Conservation (phyloP, 2,888 invertebrate species). For the Podabrus alpinus region DNA sequence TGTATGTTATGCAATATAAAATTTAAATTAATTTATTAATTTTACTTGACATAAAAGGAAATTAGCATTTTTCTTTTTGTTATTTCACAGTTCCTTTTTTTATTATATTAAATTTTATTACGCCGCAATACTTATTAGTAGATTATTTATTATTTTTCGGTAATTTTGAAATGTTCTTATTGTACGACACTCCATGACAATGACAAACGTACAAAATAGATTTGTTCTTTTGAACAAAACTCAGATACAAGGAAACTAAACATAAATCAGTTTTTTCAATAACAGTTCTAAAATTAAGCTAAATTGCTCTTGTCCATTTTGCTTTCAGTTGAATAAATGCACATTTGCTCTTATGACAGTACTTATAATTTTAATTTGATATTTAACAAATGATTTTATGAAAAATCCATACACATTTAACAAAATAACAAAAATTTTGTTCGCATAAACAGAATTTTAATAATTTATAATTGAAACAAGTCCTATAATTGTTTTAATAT, state of each 20-base stretch:
- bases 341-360: neutral
- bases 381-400: neutral
- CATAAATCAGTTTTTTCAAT: conserved; percentile 13
- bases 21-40: neutral
- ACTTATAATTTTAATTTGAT: neutral
- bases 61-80: too few species aligned
- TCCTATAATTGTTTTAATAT: neutral
- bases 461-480: neutral
- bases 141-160: neutral
- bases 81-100: too few species aligned
- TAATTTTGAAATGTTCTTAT: neutral
- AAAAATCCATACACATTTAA: neutral
- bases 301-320: conserved; percentile 23
- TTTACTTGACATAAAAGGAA: too few species aligned
- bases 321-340: conserved; percentile 36
- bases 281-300: conserved; percentile 13
- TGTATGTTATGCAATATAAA: neutral
- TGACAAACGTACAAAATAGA: conserved; percentile 8
- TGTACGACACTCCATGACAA: neutral
- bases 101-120: neutral
- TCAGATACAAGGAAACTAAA: conserved; percentile 1
- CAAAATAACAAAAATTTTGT: neutral
- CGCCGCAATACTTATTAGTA: neutral
- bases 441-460: too few species aligned
- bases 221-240: conserved; percentile 1